Evolutionary conservation across 1,140 invertebrate species (phyloP).

Genomic region (Leptopilina clavipes): DNA sequence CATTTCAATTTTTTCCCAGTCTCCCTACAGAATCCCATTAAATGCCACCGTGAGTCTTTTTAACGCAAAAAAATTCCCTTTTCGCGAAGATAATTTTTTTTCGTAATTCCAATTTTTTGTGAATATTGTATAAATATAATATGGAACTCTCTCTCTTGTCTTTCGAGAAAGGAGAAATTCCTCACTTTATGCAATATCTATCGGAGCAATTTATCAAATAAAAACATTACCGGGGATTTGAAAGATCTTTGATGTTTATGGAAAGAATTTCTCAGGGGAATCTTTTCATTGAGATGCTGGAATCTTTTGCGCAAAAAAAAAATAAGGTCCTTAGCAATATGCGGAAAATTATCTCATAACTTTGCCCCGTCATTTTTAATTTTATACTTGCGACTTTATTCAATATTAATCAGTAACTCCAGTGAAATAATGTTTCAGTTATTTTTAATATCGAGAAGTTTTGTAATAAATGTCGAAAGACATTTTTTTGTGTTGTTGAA

Average conservation of each 20-base stretch:
- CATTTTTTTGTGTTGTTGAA: no score
- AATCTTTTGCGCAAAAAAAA: not conserved
- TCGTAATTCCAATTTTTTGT: not conserved
- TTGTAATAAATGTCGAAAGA: no score
- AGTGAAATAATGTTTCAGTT: not conserved
- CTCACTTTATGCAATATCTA: not conserved
- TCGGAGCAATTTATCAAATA: slow-evolving; percentile 13
- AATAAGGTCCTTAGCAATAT: not conserved
- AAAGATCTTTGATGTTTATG: slow-evolving; percentile 27
- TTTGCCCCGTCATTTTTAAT: not conserved
- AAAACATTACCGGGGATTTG: slow-evolving; percentile 8
- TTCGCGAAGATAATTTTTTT: not conserved
- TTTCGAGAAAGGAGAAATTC: not conserved
- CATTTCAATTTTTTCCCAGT: not conserved
- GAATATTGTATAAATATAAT: not conserved
- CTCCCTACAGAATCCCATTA: not conserved
- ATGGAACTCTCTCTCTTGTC: not conserved
- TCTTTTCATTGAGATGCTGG: not conserved
- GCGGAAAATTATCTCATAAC: not conserved
- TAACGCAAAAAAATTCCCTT: not conserved
- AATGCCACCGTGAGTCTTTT: not conserved
- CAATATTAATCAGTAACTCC: not conserved
- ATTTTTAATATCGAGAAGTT: slow-evolving; percentile 4
- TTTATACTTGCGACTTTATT: not conserved
- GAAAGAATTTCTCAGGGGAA: slow-evolving; percentile 18